A percentile compares a stretch with the other conserved stretches of the same genome.
phyloP scores from a whole-genome alignment of 1,140 invertebrate genomes.

The Bombus breviceps region DNA sequence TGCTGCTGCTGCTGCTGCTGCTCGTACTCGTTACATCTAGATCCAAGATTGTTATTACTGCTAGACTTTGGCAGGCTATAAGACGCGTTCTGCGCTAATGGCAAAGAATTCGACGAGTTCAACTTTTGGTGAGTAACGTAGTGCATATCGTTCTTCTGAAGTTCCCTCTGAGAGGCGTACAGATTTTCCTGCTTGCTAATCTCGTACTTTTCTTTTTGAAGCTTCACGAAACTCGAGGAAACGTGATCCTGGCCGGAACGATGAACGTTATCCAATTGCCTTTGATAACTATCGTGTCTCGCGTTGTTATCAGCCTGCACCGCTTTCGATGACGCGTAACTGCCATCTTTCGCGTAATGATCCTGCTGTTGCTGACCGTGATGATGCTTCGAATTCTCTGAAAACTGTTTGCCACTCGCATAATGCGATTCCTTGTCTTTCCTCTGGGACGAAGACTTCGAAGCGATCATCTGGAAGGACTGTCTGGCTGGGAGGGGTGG shows the following conservation, averaged over 20 bases:
- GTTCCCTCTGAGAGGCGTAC: conserved; percentile 75
- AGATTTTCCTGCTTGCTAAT: conserved; percentile 76
- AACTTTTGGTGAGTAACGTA: conserved; percentile 75
- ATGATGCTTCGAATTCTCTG: conserved; percentile 71
- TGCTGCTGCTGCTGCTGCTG: conserved; percentile 75
- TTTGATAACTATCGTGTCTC: conserved; percentile 77
- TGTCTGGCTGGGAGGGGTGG: conserved; percentile 84
- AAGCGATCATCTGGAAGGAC: conserved; percentile 70
- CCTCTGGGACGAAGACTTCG: conserved; percentile 65
- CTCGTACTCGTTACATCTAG: conserved; percentile 73
- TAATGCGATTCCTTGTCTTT: conserved; percentile 78
- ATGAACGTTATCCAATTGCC: conserved; percentile 72
- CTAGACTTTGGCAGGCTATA: conserved; percentile 77
- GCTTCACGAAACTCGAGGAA: conserved; percentile 75
- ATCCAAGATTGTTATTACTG: conserved; percentile 75
- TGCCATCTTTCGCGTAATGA: conserved; percentile 75
- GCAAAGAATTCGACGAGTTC: conserved; percentile 72
- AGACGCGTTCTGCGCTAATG: conserved; percentile 69
- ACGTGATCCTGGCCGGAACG: conserved; percentile 69
- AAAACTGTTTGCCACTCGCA: conserved; percentile 68
- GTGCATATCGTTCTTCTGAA: conserved; percentile 76
- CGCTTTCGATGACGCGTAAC: conserved; percentile 76
- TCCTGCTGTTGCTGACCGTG: conserved; percentile 63
- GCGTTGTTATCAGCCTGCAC: conserved; percentile 71
- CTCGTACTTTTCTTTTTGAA: conserved; percentile 80